A percentile compares a stretch with the other conserved stretches of the same genome.
Conservation (phyloP, 2,113 vertebrate genomes). For the Capricornis sumatraensis region DNA sequence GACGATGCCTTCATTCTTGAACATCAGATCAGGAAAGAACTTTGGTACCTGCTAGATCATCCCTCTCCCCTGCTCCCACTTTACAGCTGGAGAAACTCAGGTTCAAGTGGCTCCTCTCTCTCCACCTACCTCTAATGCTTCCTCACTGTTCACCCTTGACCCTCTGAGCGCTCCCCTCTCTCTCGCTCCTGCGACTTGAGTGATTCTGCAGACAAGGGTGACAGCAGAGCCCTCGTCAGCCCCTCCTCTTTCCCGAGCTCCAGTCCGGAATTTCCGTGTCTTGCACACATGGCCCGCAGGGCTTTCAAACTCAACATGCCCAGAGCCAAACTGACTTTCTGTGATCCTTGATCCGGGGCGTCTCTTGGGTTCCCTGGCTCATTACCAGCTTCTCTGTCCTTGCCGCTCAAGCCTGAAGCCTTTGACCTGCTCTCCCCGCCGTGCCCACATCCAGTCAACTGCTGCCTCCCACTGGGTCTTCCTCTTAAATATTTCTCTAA, state of each 20-base stretch:
- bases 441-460: neutral
- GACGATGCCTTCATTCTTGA: neutral
- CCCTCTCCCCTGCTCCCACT: neutral
- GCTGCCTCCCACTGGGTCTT: neutral
- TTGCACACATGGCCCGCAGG: neutral
- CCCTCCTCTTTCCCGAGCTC: neutral
- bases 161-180: neutral
- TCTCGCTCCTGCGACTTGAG: neutral
- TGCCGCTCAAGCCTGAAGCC: constrained; percentile 35
- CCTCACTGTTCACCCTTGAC: neutral
- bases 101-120: neutral
- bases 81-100: neutral
- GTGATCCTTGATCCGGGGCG: neutral
- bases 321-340: neutral
- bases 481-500: neutral
- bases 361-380: neutral
- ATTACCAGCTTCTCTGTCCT: neutral
- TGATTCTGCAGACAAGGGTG: rapidly evolving
- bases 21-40: neutral
- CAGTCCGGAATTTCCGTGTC: neutral
- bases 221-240: rapidly evolving
- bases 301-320: neutral
- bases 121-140: neutral
- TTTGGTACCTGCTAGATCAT: neutral
- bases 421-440: neutral